phyloP scores from a whole-genome alignment of 2,797 vertebrate species.

The Varecia variegata region DNA sequence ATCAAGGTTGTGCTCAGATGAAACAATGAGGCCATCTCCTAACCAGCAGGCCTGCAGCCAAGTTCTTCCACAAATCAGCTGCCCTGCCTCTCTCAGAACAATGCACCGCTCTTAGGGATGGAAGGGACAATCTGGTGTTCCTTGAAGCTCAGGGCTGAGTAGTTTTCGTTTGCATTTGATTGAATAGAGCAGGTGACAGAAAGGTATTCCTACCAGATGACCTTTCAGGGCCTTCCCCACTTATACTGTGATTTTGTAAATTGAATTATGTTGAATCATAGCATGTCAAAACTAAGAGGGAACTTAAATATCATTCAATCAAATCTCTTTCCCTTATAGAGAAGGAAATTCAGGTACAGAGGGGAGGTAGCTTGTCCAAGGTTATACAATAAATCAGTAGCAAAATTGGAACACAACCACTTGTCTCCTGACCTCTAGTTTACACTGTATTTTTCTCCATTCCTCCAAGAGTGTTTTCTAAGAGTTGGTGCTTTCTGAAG shows the following conservation, averaged over 20 bases:
- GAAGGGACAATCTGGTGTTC: background rate
- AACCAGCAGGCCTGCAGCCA: background rate
- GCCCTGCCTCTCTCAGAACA: background rate
- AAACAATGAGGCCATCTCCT: background rate
- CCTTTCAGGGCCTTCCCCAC: background rate
- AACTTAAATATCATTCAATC: background rate
- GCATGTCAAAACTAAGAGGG: background rate
- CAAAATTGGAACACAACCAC: background rate
- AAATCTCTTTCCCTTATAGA: background rate
- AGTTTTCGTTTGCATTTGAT: constrained; percentile 11
- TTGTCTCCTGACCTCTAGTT: background rate
- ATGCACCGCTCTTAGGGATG: background rate
- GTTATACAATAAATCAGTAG: background rate
- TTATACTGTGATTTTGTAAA: constrained; percentile 38
- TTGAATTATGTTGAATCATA: background rate
- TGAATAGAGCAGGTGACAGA: background rate
- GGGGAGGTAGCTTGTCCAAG: background rate
- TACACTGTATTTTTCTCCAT: background rate
- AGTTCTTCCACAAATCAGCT: background rate
- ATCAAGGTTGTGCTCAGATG: background rate
- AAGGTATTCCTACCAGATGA: background rate
- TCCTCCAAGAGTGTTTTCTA: background rate
- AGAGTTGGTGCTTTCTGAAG: background rate
- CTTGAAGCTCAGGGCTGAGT: background rate
- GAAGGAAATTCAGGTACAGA: background rate